phyloP scores from a whole-genome alignment of 2,888 invertebrate species.

The Drosophila anomalata region DNA sequence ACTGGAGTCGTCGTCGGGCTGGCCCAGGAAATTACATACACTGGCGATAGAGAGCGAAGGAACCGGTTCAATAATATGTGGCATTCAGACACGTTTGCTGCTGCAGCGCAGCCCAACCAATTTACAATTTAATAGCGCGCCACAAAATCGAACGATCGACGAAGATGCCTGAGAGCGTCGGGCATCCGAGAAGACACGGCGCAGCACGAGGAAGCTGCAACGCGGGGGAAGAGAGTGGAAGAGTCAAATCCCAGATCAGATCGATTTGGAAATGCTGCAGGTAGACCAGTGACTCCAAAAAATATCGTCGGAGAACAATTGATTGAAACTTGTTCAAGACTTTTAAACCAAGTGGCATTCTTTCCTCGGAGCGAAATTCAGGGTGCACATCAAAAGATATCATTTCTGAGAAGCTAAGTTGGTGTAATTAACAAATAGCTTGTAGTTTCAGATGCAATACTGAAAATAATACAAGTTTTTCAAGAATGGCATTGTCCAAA shows the following conservation, averaged over 20 bases:
- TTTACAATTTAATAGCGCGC: constrained; percentile 78
- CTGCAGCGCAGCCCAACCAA: constrained; percentile 71
- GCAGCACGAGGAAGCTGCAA: constrained; percentile 20
- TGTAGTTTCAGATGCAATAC: no score
- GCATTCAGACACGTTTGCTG: constrained; percentile 76
- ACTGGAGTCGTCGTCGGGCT: constrained; percentile 33
- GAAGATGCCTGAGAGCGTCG: constrained; percentile 33
- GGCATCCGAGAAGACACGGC: constrained; percentile 11
- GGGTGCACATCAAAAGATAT: no score
- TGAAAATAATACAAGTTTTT: no score
- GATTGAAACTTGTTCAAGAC: constrained; percentile 1
- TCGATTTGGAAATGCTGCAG: not conserved
- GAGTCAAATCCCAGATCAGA: constrained; percentile 11
- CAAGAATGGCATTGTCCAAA: no score
- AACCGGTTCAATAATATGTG: constrained; percentile 37
- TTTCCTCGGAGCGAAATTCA: not conserved
- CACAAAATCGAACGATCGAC: constrained; percentile 74
- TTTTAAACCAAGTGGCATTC: not conserved
- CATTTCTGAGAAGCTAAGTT: not conserved
- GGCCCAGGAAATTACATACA: constrained; percentile 72
- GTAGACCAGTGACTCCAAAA: constrained; percentile 5
- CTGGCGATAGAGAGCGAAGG: constrained; percentile 47
- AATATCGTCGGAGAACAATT: not conserved
- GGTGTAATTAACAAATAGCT: not conserved
- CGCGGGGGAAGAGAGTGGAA: not conserved